Conservation (phyloP, 2,113 vertebrate species). For the Romanogobio albipinnatus region DNA sequence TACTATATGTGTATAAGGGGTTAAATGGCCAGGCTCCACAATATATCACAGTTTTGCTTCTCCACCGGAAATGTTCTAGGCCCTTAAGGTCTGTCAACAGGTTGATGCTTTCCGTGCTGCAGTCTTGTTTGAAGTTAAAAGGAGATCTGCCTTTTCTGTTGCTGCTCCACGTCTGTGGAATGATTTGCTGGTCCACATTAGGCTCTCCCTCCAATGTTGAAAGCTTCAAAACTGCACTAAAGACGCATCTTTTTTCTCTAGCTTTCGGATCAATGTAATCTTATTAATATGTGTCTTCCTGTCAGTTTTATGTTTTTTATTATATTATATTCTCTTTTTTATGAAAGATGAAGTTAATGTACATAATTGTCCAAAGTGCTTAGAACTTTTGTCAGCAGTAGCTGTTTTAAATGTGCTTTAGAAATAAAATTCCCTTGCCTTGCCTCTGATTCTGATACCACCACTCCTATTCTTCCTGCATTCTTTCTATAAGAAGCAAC, state of each 20-base stretch:
- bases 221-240: neutral
- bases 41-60: neutral
- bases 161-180: neutral
- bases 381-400: too few relatives aligned
- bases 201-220: neutral
- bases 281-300: too few relatives aligned
- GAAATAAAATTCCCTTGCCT: too few relatives aligned
- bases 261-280: too few relatives aligned
- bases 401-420: too few relatives aligned
- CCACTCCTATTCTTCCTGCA: neutral
- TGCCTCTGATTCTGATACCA: too few relatives aligned
- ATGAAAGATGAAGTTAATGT: too few relatives aligned
- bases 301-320: too few relatives aligned
- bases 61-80: neutral
- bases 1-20: neutral
- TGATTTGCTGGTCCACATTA: neutral
- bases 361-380: too few relatives aligned
- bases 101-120: neutral
- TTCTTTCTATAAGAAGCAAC: slow-evolving; percentile 24
- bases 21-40: neutral
- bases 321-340: too few relatives aligned
- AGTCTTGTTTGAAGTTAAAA: neutral
- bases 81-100: neutral
- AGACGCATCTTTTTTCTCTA: neutral
- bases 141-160: too few relatives aligned